Evolutionary conservation across 2,888 invertebrate genomes (phyloP).

Genomic region (Cepaea hortensis): DNA sequence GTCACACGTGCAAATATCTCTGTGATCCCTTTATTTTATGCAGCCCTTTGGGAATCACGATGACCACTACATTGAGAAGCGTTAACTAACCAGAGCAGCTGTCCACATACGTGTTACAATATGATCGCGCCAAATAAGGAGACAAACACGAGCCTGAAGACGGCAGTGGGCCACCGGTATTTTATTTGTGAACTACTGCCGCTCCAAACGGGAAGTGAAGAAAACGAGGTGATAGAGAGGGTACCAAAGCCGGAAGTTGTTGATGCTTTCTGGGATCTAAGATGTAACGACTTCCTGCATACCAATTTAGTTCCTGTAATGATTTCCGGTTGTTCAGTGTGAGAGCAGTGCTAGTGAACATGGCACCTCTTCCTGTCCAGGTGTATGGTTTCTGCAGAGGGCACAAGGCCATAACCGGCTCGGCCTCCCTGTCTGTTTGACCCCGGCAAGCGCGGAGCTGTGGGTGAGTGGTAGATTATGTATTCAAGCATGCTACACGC

Average conservation of each 20-base stretch:
- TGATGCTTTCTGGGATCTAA: conserved; percentile 18
- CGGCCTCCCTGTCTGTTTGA: not conserved
- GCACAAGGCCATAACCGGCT: not conserved
- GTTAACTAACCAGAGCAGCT: no score
- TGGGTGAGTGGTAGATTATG: not conserved
- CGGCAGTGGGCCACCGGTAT: not conserved
- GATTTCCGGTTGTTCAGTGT: conserved; percentile 25
- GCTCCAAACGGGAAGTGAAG: not conserved
- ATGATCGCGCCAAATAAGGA: no score
- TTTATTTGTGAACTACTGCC: not conserved
- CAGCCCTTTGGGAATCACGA: no score
- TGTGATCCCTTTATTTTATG: no score
- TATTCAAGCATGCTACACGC: not conserved
- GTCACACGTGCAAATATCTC: no score
- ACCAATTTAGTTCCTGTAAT: conserved; percentile 25
- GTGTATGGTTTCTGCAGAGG: conserved; percentile 12
- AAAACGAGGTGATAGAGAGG: not conserved
- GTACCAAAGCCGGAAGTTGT: conserved; percentile 7
- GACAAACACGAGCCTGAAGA: no score
- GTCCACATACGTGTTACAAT: no score
- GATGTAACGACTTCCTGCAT: conserved; percentile 17
- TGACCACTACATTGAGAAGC: no score
- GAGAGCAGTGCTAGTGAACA: not conserved
- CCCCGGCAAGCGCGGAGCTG: not conserved
- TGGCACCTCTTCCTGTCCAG: conserved; percentile 21